Percentiles rank a stretch among this genome's conserved stretches.
Evolutionary conservation across 1,140 invertebrate species (phyloP).

Genomic region (Neuroterus valhalla): DNA sequence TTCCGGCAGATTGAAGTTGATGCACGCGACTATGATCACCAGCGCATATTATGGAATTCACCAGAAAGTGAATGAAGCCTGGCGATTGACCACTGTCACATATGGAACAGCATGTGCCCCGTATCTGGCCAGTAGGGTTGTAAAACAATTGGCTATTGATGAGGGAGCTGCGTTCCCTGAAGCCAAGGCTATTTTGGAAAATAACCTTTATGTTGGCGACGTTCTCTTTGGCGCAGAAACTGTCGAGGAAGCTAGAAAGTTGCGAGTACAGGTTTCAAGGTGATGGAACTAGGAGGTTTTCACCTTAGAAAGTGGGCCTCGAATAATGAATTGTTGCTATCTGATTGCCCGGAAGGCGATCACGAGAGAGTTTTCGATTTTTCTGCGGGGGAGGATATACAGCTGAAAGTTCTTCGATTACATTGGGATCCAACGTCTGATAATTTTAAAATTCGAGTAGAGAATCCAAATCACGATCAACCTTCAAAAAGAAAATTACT

Average conservation of each 20-base stretch:
- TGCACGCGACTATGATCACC: not conserved
- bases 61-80: not conserved
- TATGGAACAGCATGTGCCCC: slow-evolving; percentile 1
- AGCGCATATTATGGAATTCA: not conserved
- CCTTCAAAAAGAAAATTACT: not conserved
- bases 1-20: not conserved
- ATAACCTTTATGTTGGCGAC: not conserved
- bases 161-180: not conserved
- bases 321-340: not conserved
- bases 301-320: not conserved
- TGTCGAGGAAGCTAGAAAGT: not conserved
- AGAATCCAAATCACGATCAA: not conserved
- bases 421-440: not conserved
- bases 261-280: not conserved
- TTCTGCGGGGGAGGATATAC: not conserved
- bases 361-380: not conserved
- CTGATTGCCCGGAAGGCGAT: not conserved
- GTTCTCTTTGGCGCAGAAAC: not conserved
- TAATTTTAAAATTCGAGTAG: not conserved
- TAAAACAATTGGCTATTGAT: slow-evolving; percentile 9
- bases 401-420: not conserved
- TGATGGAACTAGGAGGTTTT: not conserved
- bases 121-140: not conserved
- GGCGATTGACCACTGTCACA: not conserved
- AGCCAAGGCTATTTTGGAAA: not conserved